Percentiles rank a stretch among this genome's conserved stretches.
Evolutionary conservation across 2,113 vertebrate genomes (phyloP).

Genomic region (Gobio gobio): DNA sequence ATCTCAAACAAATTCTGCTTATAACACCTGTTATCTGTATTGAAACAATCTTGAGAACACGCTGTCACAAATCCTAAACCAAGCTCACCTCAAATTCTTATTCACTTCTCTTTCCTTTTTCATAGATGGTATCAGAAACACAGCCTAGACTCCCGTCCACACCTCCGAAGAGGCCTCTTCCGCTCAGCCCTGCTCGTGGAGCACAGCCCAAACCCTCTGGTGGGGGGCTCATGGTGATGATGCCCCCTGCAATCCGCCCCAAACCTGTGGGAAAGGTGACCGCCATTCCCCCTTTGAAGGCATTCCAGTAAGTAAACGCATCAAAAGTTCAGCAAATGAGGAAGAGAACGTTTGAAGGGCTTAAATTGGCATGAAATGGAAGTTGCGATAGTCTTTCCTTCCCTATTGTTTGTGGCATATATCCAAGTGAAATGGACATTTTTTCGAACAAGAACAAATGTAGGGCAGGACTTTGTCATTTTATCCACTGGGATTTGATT

Average conservation of each 20-base stretch:
- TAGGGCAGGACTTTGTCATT: too few relatives aligned
- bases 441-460: too few relatives aligned
- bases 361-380: background rate
- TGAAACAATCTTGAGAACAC: background rate
- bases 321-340: background rate
- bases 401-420: too few relatives aligned
- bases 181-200: slow-evolving; percentile 77
- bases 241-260: slow-evolving; percentile 73
- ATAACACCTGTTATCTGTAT: background rate
- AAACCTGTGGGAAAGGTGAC: slow-evolving; percentile 68
- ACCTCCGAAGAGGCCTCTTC: slow-evolving; percentile 81
- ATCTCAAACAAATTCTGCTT: background rate
- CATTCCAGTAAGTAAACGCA: slow-evolving; percentile 72
- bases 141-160: slow-evolving; percentile 67
- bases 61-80: background rate
- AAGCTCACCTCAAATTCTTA: background rate
- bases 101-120: background rate
- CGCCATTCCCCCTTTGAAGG: slow-evolving; percentile 68
- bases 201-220: slow-evolving; percentile 67
- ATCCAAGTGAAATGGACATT: too few relatives aligned
- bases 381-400: too few relatives aligned
- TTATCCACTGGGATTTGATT: too few relatives aligned
- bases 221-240: slow-evolving; percentile 83
- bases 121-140: slow-evolving; percentile 64
- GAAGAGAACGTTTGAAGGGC: background rate